Evolutionary conservation across 2,797 vertebrate genomes (phyloP).

Genomic region (Nasua narica): DNA sequence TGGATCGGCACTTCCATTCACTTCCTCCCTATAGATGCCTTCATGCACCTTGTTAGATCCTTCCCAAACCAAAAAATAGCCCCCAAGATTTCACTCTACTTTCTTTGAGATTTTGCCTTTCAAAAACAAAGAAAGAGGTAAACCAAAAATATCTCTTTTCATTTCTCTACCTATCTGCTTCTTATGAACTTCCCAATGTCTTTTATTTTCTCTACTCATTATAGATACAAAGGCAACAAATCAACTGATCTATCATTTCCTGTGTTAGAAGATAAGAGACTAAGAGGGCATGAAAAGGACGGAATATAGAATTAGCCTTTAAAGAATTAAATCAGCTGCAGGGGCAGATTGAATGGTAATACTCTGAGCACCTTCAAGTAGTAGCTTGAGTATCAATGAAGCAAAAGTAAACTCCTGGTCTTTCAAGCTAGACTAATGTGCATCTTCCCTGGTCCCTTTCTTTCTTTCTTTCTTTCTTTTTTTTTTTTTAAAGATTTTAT

Average conservation of each 20-base stretch:
- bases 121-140: constrained; percentile 52
- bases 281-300: constrained; percentile 71
- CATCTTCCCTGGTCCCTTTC: not conserved
- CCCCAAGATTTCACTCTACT: not conserved
- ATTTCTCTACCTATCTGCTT: constrained; percentile 66
- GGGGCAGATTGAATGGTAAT: constrained; percentile 52
- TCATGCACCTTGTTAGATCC: not conserved
- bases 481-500: too few species aligned
- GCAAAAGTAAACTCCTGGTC: not conserved
- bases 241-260: constrained; percentile 74
- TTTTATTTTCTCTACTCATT: constrained; percentile 78
- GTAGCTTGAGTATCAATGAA: not conserved
- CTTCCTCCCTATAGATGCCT: not conserved
- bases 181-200: constrained; percentile 69
- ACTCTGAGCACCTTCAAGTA: constrained; percentile 45
- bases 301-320: constrained; percentile 75
- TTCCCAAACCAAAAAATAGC: not conserved
- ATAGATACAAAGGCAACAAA: constrained; percentile 79
- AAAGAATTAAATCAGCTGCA: constrained; percentile 64
- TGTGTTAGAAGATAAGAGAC: constrained; percentile 76
- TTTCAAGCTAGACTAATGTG: not conserved
- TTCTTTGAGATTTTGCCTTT: constrained; percentile 57
- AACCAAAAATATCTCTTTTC: constrained; percentile 9
- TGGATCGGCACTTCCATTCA: constrained; percentile 56
- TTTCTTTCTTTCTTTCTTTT: too few species aligned